phyloP scores from a whole-genome alignment of 2,888 invertebrate species.

The Endomychus coccineus region DNA sequence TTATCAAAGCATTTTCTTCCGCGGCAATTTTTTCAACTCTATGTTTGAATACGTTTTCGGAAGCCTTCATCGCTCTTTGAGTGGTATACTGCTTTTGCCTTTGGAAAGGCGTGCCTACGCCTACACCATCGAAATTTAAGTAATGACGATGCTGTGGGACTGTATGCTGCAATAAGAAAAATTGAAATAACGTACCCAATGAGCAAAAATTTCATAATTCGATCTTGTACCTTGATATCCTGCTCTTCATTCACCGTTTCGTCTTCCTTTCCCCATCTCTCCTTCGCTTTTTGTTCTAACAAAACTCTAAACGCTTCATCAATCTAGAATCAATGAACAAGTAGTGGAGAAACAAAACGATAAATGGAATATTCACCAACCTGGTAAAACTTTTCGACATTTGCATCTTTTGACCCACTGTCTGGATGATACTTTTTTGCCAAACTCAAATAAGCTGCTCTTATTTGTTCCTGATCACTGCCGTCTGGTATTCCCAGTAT shows the following conservation, averaged over 20 bases:
- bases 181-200: too few relatives aligned
- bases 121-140: slow-evolving; percentile 70
- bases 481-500: slow-evolving; percentile 58
- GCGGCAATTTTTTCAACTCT: slow-evolving; percentile 53
- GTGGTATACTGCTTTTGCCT: slow-evolving; percentile 71
- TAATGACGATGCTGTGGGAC: slow-evolving; percentile 86
- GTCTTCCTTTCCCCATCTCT: slow-evolving; percentile 47
- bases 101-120: slow-evolving; percentile 70
- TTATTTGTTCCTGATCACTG: slow-evolving; percentile 65
- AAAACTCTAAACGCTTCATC: slow-evolving; percentile 69
- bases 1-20: slow-evolving; percentile 58
- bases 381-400: slow-evolving; percentile 63
- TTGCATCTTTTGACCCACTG: slow-evolving; percentile 63
- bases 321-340: slow-evolving; percentile 40
- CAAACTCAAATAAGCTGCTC: slow-evolving; percentile 63
- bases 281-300: slow-evolving; percentile 58
- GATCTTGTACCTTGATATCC: slow-evolving; percentile 53
- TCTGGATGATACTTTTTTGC: slow-evolving; percentile 84
- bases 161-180: slow-evolving; percentile 56
- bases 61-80: slow-evolving; percentile 59
- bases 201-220: background rate
- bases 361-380: slow-evolving; percentile 35
- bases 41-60: slow-evolving; percentile 56
- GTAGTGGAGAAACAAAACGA: background rate
- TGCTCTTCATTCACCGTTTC: slow-evolving; percentile 47